A percentile compares a stretch with the other conserved stretches of the same genome.
Evolutionary conservation across 30 jellyfish, hydroid and myxozoan genomes (phyloP).

Genomic region (Rhopilema esculentum): DNA sequence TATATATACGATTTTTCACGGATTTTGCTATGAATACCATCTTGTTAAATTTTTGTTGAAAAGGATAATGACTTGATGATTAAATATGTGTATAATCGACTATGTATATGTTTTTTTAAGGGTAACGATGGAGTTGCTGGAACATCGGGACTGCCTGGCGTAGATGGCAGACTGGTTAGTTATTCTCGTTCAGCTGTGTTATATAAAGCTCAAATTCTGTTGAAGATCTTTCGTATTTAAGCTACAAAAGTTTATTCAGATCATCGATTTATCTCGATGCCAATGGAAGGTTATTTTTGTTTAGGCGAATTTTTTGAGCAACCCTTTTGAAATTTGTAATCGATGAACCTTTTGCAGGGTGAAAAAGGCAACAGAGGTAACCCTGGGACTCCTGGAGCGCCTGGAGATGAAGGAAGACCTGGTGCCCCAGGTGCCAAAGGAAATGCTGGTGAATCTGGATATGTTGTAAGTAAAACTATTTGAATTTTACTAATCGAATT

Average conservation of each 20-base stretch:
- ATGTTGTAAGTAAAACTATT: constrained; percentile 25
- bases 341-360: constrained; percentile 47
- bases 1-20: too few species aligned
- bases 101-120: too few species aligned
- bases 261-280: too few species aligned
- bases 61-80: too few species aligned
- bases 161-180: constrained; percentile 52
- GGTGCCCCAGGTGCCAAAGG: constrained; percentile 84
- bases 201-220: too few species aligned
- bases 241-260: too few species aligned
- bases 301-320: too few species aligned
- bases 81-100: too few species aligned
- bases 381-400: constrained; percentile 80
- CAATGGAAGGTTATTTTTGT: too few species aligned
- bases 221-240: too few species aligned
- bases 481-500: neutral
- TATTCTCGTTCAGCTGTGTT: neutral
- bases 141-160: constrained; percentile 82
- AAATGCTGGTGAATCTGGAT: constrained; percentile 49
- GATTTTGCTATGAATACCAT: neutral
- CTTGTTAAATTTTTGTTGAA: constrained; percentile 15
- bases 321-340: too few species aligned
- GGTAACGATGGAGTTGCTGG: constrained; percentile 91
- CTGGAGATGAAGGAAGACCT: constrained; percentile 86
- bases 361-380: constrained; percentile 70